Conservation (phyloP, 2,113 vertebrate species). For the Xenotilapia longispinis region DNA sequence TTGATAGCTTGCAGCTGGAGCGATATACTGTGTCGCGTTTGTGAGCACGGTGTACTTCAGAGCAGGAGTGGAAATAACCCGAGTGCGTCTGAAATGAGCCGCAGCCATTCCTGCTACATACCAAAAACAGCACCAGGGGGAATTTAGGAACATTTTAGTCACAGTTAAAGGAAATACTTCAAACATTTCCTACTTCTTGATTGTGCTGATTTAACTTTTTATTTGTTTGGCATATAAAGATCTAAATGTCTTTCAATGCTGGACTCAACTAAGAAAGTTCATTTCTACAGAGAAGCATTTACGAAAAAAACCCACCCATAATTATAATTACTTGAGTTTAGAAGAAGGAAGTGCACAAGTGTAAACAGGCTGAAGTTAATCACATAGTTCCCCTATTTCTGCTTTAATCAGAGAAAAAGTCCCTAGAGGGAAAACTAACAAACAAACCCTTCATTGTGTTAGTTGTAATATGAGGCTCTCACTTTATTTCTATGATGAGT, state of each 20-base stretch:
- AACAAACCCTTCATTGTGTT: neutral
- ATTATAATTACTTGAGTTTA: neutral
- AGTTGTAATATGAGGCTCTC: neutral
- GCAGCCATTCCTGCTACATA: neutral
- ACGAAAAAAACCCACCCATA: neutral
- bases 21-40: neutral
- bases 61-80: neutral
- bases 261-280: neutral
- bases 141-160: neutral
- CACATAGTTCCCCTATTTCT: fast-evolving
- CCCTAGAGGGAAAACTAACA: neutral
- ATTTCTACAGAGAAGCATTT: neutral
- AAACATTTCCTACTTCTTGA: neutral
- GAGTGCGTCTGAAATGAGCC: neutral
- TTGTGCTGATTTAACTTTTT: neutral
- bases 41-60: neutral
- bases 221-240: fast-evolving
- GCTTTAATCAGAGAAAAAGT: fast-evolving
- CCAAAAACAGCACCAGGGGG: neutral
- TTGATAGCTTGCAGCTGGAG: fast-evolving
- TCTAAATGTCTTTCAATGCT: neutral
- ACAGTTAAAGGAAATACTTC: fast-evolving
- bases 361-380: neutral
- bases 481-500: neutral
- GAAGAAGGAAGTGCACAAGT: neutral